Evolutionary conservation across 2,113 vertebrate species (phyloP), one percentile per base, ranked within the genome.

Genomic region (Hippocampus abdominalis): DNA sequence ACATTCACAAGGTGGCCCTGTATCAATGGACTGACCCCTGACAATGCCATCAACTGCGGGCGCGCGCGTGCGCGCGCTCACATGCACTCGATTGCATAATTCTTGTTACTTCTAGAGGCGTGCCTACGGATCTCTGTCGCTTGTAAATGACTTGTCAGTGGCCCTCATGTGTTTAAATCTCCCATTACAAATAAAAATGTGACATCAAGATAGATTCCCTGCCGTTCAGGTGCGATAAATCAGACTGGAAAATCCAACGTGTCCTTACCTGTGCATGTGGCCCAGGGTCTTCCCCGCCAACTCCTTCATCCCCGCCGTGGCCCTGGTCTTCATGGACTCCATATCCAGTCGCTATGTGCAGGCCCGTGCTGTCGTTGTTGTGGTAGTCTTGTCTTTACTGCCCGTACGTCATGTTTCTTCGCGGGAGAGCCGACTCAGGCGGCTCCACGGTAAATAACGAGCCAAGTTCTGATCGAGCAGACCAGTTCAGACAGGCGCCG

Each of bases 281-380:
- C 96, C 94, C 65, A 99, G 92, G 18, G 96, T 95, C 94, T 98
- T 99, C 73, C 96, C 96, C 66, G 96, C 95, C 81, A 98, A 91
- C 92, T 96, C 96, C 92, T 97, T 99, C 89, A 98, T 86, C 75
- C 95, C 95, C 79, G 95, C 93, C 89, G 95, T 91, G 69, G 97
- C 94, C 92, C 93, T 94, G 90, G 92, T 93, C 93, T 94, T 98
- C 86, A 94, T 91, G 1, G 95, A 93, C 90, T 97, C 95, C 97
- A 98, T 98, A 87, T 93, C 91, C 92, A 85, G 80, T 84, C 87
- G 83, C 44, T 88, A 81, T 88, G 85, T 69, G 39, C 72, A 62
- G 78, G 73, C 76, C 83, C 77, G 1, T 21, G 20, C 20, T 16
- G 32, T 21, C 20, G 27, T 21, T 36, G 29, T n/a, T n/a, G 32